A percentile compares a stretch with the other conserved stretches of the same genome.
phyloP scores from a whole-genome alignment of 2,797 vertebrate species.

The Remorina albescens region DNA sequence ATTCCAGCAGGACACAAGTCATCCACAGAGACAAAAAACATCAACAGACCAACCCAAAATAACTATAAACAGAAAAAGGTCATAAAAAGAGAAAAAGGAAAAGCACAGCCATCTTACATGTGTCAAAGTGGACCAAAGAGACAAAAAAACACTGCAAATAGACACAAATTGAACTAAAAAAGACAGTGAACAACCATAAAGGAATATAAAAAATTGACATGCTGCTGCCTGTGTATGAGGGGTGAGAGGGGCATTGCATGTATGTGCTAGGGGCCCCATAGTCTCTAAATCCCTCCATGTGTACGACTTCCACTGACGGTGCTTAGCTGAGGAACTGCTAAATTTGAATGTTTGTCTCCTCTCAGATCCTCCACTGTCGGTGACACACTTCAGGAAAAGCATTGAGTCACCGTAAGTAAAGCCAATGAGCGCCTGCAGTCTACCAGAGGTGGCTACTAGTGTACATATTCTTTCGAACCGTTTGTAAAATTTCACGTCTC shows the following conservation, averaged over 20 bases:
- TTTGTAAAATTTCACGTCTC: slow-evolving; percentile 1
- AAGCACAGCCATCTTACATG: too few species aligned
- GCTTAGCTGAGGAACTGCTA: slow-evolving; percentile 33
- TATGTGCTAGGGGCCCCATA: neutral
- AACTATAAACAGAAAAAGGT: neutral
- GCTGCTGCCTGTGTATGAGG: neutral
- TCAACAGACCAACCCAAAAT: rapidly evolving
- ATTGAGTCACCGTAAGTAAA: slow-evolving; percentile 99
- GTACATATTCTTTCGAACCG: slow-evolving; percentile 55
- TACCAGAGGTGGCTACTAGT: slow-evolving; percentile 58
- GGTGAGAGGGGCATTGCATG: neutral
- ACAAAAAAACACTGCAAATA: neutral
- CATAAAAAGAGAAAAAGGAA: neutral
- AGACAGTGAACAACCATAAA: neutral
- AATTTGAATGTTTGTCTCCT: slow-evolving; percentile 65
- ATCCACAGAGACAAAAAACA: neutral
- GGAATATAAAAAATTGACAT: neutral
- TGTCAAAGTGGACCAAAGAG: too few species aligned
- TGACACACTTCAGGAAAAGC: slow-evolving; percentile 99
- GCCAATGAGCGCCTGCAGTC: slow-evolving; percentile 44
- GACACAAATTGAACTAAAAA: neutral
- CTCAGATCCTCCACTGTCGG: slow-evolving; percentile 97
- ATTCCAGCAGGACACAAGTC: neutral
- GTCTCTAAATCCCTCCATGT: slow-evolving; percentile 11
- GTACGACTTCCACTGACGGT: slow-evolving; percentile 16